A percentile compares a stretch with the other conserved stretches of the same genome.
Evolutionary conservation across 2,797 vertebrate genomes (phyloP).

Genomic region (Periparus ater): DNA sequence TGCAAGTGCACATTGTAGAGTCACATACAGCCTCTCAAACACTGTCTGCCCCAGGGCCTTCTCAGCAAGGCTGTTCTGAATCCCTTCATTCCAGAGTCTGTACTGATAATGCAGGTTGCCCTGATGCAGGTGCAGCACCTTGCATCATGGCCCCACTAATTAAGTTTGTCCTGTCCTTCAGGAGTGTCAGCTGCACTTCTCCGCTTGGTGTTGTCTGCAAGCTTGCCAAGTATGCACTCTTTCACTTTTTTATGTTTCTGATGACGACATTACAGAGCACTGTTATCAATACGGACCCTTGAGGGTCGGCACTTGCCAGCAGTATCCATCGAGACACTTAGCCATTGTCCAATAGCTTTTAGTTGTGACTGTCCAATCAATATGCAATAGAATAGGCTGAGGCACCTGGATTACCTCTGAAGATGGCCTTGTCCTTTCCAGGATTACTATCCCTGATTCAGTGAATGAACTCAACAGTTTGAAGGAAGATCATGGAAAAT

Average conservation of each 20-base stretch:
- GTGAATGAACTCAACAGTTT: neutral
- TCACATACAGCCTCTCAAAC: neutral
- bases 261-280: neutral
- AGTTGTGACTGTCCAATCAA: neutral
- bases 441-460: neutral
- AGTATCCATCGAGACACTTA: neutral
- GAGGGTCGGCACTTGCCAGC: neutral
- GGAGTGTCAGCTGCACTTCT: neutral
- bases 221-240: neutral
- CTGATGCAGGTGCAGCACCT: neutral
- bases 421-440: neutral
- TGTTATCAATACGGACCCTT: fast-evolving
- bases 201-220: fast-evolving
- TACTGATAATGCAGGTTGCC: no score
- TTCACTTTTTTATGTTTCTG: neutral
- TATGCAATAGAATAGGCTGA: neutral
- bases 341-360: neutral
- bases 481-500: neutral
- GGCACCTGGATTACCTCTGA: neutral
- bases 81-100: neutral
- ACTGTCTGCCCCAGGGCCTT: neutral
- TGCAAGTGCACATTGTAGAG: no score
- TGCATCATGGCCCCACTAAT: neutral
- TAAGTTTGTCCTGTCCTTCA: neutral
- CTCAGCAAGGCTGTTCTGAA: neutral